Conservation (phyloP, 92 coral and sea anemone species). For the Palythoa caribaeorum region DNA sequence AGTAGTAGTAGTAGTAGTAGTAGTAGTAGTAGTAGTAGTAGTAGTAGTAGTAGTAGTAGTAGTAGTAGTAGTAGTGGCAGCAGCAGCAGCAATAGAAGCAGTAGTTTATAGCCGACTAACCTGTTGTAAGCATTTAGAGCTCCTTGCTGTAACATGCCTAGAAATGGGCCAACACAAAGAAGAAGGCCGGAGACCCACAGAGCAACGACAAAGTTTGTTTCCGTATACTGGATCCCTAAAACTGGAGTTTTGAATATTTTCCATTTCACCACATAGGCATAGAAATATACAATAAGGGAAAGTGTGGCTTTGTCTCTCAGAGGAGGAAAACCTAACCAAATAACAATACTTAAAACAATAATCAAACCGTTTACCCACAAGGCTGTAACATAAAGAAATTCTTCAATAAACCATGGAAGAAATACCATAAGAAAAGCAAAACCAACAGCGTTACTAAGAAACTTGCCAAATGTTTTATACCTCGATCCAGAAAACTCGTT, state of each 20-base stretch:
- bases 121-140: not conserved
- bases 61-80: not conserved
- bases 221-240: conserved; percentile 36
- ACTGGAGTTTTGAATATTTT: conserved; percentile 78
- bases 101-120: not conserved
- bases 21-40: not conserved
- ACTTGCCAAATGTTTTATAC: not conserved
- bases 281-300: conserved; percentile 77
- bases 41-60: not conserved
- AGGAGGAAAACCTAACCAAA: conserved; percentile 87
- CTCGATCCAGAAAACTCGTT: not conserved
- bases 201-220: not conserved
- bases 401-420: conserved; percentile 86
- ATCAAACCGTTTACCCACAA: conserved; percentile 56
- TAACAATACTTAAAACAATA: conserved; percentile 52
- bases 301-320: conserved; percentile 77
- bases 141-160: conserved; percentile 4
- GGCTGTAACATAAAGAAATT: conserved; percentile 72
- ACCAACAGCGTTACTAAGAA: conserved; percentile 34
- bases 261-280: conserved; percentile 87
- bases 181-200: conserved; percentile 1
- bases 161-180: not conserved
- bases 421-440: conserved; percentile 77
- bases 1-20: not conserved
- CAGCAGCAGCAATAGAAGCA: not conserved